Conservation (phyloP, 2,888 invertebrate genomes). For the Andrena bicolor region DNA sequence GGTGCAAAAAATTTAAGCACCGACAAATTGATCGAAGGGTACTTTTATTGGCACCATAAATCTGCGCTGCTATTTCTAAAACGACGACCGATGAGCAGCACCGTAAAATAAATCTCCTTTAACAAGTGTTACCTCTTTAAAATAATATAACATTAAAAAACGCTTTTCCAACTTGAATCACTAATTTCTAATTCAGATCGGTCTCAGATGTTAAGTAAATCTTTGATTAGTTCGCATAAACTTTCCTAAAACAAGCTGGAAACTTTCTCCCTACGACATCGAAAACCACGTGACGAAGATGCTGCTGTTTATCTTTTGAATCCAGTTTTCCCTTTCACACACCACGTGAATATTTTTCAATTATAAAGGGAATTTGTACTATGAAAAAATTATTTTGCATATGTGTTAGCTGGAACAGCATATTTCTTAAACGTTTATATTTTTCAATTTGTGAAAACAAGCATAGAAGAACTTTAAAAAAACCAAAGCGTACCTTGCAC, state of each 20-base stretch:
- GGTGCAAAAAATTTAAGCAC: conserved; percentile 4
- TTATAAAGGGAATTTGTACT: too few species aligned
- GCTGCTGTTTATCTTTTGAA: conserved; percentile 8
- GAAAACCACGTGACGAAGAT: conserved; percentile 18
- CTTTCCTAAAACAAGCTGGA: conserved; percentile 14
- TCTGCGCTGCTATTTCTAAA: conserved; percentile 1
- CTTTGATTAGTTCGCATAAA: background rate
- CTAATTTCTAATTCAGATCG: background rate
- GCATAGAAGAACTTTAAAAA: too few species aligned
- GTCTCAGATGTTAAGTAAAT: background rate
- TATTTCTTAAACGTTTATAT: too few species aligned
- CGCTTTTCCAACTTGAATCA: background rate
- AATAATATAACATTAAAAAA: background rate
- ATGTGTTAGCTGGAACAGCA: too few species aligned
- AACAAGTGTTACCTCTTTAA: background rate
- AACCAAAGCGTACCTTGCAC: too few species aligned
- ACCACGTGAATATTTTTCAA: too few species aligned
- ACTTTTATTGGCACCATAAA: conserved; percentile 16
- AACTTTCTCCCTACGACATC: background rate
- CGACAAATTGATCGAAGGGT: background rate
- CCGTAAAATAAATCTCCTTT: conserved; percentile 10
- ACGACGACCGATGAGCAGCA: background rate
- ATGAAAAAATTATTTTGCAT: too few species aligned
- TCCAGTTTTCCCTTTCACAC: conserved; percentile 16
- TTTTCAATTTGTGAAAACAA: too few species aligned